Evolutionary conservation across 2,888 invertebrate species (phyloP), one percentile per base, ranked within the genome.

Genomic region (Cloeon dipterum): DNA sequence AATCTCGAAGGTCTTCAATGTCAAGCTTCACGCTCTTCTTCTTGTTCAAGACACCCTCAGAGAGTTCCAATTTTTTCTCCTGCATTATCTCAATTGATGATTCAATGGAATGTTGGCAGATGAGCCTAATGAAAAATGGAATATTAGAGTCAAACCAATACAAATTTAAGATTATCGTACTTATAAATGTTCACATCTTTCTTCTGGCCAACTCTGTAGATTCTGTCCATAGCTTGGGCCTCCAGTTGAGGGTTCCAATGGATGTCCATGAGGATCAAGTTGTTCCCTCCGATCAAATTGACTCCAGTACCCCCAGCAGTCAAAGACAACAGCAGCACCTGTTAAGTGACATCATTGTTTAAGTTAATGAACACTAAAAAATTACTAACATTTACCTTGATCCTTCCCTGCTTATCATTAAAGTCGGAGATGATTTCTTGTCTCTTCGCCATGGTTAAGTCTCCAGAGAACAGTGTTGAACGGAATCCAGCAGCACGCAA

Each of bases 171-270:
- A 26, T 38, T 37, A 25, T 51, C 58, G 54, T 49, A 82, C 77
- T 82, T 81, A 55, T 88, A 82, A 35, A 93, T 70, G 46, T 67
- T 63, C 0, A 91, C 89, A 46, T 68, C 56, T 49, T 76, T 81
- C 34, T 56, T 68, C 55, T 94, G 94, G 0, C 93, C 93, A 42
- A 93, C 74, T 41, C 93, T 62, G 58, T 91, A 89, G 42, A 94
- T 75, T 41, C 94, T 65, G 60, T 94, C 94, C 58, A 83, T 85
- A 0, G 93, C 94, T 56, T 94, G 94, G 32, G 74, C 67, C 57
- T 96, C 94, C 33, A 94, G 58, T 50, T 93, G 91, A 0, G 94
- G 94, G 65, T 94, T 96, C 89, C 93, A 96, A 57, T 94, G 93
- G 37, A 88, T 68, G 59, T 96, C 94, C 17, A 89, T 56, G 21